These are phyloP conservation scores for Takifugu bimaculatus DNA, from an alignment of 2,113 vertebrate genomes.

Conservation along the genomic window DNA sequence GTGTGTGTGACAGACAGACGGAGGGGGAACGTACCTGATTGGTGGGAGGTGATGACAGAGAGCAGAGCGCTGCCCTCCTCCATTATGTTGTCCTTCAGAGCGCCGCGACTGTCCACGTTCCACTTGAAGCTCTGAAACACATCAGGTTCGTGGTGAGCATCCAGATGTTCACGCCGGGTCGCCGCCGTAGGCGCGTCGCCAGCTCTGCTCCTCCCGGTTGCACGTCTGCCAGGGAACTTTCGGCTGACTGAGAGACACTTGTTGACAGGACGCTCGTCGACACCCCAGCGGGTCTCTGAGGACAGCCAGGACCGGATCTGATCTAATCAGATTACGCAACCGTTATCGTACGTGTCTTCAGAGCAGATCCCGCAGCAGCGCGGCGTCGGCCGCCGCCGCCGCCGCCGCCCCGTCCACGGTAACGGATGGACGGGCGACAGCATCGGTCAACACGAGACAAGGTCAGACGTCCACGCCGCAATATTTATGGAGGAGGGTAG, in stretches of 20 bases:
- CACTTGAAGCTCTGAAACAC: conserved; percentile 88
- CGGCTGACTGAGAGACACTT: too few species aligned
- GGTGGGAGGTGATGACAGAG: conserved; percentile 89
- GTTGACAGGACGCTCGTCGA: too few species aligned
- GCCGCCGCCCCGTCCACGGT: conserved; percentile 1
- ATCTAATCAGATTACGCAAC: too few species aligned
- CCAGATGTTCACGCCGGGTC: neutral
- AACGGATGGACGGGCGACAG: conserved; percentile 29
- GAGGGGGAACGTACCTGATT: conserved; percentile 82
- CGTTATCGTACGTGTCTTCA: too few species aligned
- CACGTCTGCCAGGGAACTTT: too few species aligned
- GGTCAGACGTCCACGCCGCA: conserved; percentile 51
- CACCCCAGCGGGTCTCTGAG: too few species aligned
- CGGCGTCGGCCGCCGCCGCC: too few species aligned
- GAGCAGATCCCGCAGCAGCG: too few species aligned
- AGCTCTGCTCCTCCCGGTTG: too few species aligned
- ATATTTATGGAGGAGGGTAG: conserved; percentile 54
- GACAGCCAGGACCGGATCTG: too few species aligned
- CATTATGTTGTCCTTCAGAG: conserved; percentile 90
- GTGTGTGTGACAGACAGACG: neutral
- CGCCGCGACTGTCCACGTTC: conserved; percentile 86
- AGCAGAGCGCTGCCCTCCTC: conserved; percentile 91
- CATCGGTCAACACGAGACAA: conserved; percentile 59
- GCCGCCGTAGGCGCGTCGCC: too few species aligned
- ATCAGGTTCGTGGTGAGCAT: conserved; percentile 5